Evolutionary conservation across 1,140 invertebrate species (phyloP).

Genomic region (Metaphire vulgaris): DNA sequence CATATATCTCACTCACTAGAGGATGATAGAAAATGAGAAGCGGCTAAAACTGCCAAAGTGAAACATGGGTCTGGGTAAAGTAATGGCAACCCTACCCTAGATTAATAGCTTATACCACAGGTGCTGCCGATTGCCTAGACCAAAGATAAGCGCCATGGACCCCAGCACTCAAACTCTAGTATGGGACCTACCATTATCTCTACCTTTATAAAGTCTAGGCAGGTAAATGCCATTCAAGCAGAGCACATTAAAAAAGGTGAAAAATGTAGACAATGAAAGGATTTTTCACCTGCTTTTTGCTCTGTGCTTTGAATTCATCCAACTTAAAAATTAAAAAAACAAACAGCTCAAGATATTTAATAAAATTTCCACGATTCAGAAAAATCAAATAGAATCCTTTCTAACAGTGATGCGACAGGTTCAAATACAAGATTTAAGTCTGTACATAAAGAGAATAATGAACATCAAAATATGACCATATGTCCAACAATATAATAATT

Average conservation of each 20-base stretch:
- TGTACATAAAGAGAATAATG: not conserved
- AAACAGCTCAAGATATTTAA: not conserved
- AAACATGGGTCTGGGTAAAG: no score
- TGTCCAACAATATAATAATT: not conserved
- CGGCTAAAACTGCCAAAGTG: no score
- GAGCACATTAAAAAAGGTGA: not conserved
- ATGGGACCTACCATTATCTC: not conserved
- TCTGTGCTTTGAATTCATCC: not conserved
- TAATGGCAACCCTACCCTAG: no score
- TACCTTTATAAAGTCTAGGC: not conserved
- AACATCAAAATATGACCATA: constrained; percentile 3
- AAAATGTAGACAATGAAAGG: no score
- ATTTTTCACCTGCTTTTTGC: not conserved
- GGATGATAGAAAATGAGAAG: no score
- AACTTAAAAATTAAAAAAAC: not conserved
- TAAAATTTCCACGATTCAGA: no score
- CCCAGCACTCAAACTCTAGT: not conserved
- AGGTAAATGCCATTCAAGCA: not conserved
- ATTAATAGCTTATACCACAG: no score
- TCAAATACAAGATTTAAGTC: not conserved
- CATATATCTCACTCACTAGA: no score
- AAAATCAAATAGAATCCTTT: no score
- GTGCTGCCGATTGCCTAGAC: no score
- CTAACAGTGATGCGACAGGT: not conserved
- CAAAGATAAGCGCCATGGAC: not conserved